A percentile compares a stretch with the other conserved stretches of the same genome.
Conservation (phyloP, 2,888 invertebrate genomes). For the Phalera bucephala region DNA sequence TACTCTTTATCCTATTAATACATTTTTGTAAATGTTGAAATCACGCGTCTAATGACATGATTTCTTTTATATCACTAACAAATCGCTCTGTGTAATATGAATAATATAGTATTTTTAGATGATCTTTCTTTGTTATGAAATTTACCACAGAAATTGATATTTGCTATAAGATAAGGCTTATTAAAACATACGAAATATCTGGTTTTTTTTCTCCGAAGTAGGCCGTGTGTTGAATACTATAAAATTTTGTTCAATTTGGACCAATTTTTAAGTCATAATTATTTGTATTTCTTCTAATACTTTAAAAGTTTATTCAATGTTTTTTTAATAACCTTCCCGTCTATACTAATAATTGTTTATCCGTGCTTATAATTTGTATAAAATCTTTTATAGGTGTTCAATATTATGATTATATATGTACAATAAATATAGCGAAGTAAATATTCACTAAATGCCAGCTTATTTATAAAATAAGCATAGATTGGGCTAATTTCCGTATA, state of each 20-base stretch:
- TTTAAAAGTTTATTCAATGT: constrained; percentile 3
- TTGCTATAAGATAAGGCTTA: constrained; percentile 67
- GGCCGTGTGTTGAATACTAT: constrained; percentile 16
- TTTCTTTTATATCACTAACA: constrained; percentile 49
- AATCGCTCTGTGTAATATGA: constrained; percentile 43
- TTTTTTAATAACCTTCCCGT: constrained; percentile 33
- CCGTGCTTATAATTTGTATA: constrained; percentile 47
- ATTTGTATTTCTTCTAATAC: constrained; percentile 39
- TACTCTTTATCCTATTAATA: constrained; percentile 37
- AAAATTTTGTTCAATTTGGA: constrained; percentile 51
- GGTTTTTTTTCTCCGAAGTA: constrained; percentile 24
- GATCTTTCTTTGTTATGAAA: constrained; percentile 73
- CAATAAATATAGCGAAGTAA: constrained; percentile 22
- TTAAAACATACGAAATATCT: constrained; percentile 25
- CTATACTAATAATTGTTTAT: constrained; percentile 38
- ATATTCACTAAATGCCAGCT: constrained; percentile 18
- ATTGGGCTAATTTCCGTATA: constrained; percentile 28
- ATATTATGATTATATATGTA: constrained; percentile 50
- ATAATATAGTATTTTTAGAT: constrained; percentile 77
- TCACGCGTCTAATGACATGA: constrained; percentile 54
- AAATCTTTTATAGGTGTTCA: constrained; percentile 52
- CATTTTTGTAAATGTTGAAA: constrained; percentile 43
- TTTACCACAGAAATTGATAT: constrained; percentile 59
- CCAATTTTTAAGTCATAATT: constrained; percentile 52
- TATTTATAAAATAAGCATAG: constrained; percentile 24